These are phyloP conservation scores for Acronicta alni DNA, from an alignment of 2,888 invertebrate species.

Conservation along the genomic window DNA sequence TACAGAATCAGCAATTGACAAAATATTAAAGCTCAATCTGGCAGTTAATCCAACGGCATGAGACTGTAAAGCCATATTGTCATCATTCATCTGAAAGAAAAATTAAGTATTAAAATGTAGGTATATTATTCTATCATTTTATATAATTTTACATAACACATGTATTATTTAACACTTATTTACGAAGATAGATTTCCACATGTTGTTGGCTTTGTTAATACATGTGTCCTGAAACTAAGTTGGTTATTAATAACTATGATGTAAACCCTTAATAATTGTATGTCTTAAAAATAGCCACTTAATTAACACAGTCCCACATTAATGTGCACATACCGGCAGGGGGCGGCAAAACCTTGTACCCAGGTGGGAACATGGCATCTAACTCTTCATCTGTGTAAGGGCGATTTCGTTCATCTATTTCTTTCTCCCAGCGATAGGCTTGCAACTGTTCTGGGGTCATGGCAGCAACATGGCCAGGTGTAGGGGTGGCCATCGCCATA, in stretches of 20 bases:
- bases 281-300: conserved; percentile 50
- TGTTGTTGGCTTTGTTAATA: conserved; percentile 76
- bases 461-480: conserved; percentile 97
- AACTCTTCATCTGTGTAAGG: conserved; percentile 99
- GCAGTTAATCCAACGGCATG: conserved; percentile 81
- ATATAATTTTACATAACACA: conserved; percentile 75
- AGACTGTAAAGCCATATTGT: conserved; percentile 81
- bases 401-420: conserved; percentile 99
- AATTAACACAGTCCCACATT: conserved; percentile 39
- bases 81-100: conserved; percentile 88
- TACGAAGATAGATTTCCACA: conserved; percentile 67
- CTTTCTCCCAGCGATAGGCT: conserved; percentile 99
- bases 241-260: conserved; percentile 82
- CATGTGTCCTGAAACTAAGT: conserved; percentile 88
- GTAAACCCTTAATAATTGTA: conserved; percentile 61
- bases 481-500: conserved; percentile 99
- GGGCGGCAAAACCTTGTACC: conserved; percentile 98
- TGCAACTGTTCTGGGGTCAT: conserved; percentile 99
- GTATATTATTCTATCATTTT: conserved; percentile 66
- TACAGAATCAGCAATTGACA: conserved; percentile 65
- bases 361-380: conserved; percentile 99
- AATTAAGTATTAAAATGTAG: conserved; percentile 80
- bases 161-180: conserved; percentile 68
- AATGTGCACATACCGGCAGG: conserved; percentile 92
- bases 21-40: conserved; percentile 72